Conservation (phyloP, 2,797 vertebrate genomes). For the Cyprinella venusta region DNA sequence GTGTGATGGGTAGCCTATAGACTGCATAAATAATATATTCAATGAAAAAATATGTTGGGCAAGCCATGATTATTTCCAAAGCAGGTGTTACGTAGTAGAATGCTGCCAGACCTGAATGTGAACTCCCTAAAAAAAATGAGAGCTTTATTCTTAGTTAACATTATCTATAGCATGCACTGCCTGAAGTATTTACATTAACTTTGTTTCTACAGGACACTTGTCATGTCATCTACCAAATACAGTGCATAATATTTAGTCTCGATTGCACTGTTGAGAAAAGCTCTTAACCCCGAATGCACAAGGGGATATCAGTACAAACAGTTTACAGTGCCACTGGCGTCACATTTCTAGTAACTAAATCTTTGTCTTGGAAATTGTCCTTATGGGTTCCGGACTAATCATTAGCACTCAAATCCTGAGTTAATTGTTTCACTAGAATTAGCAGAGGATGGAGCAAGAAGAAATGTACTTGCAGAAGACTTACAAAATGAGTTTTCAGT, state of each 20-base stretch:
- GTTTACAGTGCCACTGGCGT: background rate
- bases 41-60: background rate
- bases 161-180: background rate
- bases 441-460: background rate
- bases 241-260: background rate
- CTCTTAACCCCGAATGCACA: background rate
- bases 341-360: background rate
- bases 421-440: constrained; percentile 1
- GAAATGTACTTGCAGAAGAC: background rate
- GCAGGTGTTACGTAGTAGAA: background rate
- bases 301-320: background rate
- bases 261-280: background rate
- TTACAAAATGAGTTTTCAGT: background rate
- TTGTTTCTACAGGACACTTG: background rate
- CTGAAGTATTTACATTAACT: background rate
- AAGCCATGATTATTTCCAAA: background rate
- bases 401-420: constrained; percentile 10
- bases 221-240: background rate
- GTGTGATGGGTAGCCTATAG: no score
- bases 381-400: background rate
- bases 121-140: background rate
- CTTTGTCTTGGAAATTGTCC: constrained; percentile 19
- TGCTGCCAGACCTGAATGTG: background rate
- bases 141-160: background rate
- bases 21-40: no score